Evolutionary conservation across 2,113 vertebrate species (phyloP).

Genomic region (Nesogale talazaci): DNA sequence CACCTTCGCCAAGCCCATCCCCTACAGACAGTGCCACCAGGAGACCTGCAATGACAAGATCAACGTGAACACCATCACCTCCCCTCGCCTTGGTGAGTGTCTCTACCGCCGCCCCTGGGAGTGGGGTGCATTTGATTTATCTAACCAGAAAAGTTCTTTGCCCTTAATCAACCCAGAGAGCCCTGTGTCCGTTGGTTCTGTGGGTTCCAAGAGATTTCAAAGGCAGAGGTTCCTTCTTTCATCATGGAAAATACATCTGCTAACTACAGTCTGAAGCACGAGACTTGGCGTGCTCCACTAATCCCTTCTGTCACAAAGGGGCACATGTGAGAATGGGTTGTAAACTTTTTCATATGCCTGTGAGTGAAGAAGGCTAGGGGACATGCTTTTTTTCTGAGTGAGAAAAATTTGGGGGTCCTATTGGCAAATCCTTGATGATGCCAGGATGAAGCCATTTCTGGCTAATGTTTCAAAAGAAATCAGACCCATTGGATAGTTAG

Average conservation of each 20-base stretch:
- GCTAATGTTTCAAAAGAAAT: conserved; percentile 36
- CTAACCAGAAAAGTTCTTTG: not conserved
- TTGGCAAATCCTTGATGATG: conserved; percentile 14
- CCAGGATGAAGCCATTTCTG: not conserved
- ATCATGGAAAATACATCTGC: not conserved
- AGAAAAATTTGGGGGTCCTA: conserved; percentile 7
- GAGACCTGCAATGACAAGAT: conserved; percentile 92
- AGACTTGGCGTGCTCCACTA: not conserved
- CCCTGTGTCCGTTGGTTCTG: not conserved
- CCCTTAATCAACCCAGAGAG: not conserved
- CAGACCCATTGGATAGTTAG: not conserved
- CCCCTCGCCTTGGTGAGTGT: conserved; percentile 94
- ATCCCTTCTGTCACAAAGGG: conserved; percentile 30
- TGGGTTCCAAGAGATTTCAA: not conserved
- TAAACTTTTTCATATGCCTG: conserved; percentile 31
- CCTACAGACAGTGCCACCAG: conserved; percentile 95
- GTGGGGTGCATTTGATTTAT: not conserved
- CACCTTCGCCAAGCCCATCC: conserved; percentile 88
- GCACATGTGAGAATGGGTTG: conserved; percentile 5
- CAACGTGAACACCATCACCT: conserved; percentile 97
- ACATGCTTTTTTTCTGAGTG: conserved; percentile 65
- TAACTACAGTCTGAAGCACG: conserved; percentile 23
- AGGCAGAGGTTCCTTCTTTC: conserved; percentile 34
- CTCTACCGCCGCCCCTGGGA: conserved; percentile 74
- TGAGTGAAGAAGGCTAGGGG: not conserved